These are phyloP conservation scores for Strongylocentrotus purpuratus DNA, from an alignment of 35 echinoderm and acorn worm species.

Conservation along the genomic window DNA sequence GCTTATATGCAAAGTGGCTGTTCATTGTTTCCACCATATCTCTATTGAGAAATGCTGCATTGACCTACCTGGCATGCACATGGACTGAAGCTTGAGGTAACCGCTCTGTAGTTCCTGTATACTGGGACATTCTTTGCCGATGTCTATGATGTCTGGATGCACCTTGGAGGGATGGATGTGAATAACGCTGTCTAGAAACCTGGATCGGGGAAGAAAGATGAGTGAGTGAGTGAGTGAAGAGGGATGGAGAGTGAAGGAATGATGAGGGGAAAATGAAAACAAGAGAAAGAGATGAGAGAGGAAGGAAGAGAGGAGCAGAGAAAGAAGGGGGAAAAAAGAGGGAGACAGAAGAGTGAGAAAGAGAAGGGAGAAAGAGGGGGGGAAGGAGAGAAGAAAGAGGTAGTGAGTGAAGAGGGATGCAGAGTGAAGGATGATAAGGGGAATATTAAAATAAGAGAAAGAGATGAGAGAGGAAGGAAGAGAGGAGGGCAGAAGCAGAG, in stretches of 20 bases:
- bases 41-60: too few species aligned
- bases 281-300: neutral
- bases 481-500: neutral
- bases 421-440: neutral
- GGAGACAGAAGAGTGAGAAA: neutral
- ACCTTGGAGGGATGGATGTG: slow-evolving; percentile 73
- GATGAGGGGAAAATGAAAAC: neutral
- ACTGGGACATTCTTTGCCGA: slow-evolving; percentile 73
- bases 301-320: too few species aligned
- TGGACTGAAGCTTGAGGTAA: slow-evolving; percentile 78
- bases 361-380: neutral
- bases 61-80: slow-evolving; percentile 84
- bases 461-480: neutral
- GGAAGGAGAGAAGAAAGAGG: neutral
- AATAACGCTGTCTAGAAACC: slow-evolving; percentile 78
- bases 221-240: neutral
- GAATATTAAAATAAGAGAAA: neutral
- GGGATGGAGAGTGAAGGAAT: neutral
- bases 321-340: neutral
- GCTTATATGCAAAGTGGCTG: too few species aligned
- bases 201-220: neutral
- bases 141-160: slow-evolving; percentile 62
- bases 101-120: slow-evolving; percentile 73
- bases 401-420: neutral
- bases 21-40: too few species aligned